These are phyloP conservation scores for Scaptomyza hsui DNA, from an alignment of 1,140 invertebrate species.

Conservation along the genomic window DNA sequence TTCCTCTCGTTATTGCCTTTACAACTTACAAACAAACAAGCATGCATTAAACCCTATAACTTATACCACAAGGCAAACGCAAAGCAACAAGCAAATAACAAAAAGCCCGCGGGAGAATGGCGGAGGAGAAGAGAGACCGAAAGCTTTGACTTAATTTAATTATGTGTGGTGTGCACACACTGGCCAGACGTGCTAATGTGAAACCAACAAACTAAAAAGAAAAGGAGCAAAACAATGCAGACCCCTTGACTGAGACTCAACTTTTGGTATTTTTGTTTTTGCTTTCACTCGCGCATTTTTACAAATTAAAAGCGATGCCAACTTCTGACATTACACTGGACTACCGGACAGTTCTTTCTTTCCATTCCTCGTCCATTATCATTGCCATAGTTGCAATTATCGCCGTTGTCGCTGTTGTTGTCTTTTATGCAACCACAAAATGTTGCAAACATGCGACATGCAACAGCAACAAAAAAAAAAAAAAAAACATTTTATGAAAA, in stretches of 20 bases:
- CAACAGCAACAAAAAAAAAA: slow-evolving; percentile 14
- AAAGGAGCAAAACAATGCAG: slow-evolving; percentile 16
- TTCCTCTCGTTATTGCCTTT: slow-evolving; percentile 21
- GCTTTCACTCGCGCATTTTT: slow-evolving; percentile 21
- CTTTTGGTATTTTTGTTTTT: slow-evolving; percentile 30
- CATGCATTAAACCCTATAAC: slow-evolving; percentile 15
- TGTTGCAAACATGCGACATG: slow-evolving; percentile 24
- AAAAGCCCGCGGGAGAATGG: slow-evolving; percentile 24
- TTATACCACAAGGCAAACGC: slow-evolving; percentile 32
- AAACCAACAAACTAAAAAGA: slow-evolving; percentile 1
- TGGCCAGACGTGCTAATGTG: slow-evolving; percentile 42
- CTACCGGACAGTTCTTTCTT: slow-evolving; percentile 1
- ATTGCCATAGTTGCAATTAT: slow-evolving; percentile 28
- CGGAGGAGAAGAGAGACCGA: slow-evolving; percentile 5
- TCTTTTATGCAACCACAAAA: slow-evolving; percentile 43
- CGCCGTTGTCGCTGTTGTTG: slow-evolving; percentile 10
- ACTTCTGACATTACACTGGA: slow-evolving; percentile 8
- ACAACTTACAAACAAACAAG: background rate
- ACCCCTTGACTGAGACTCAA: slow-evolving; percentile 12
- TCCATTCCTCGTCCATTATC: slow-evolving; percentile 30
- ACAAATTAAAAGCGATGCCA: slow-evolving; percentile 66
- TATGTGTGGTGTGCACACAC: slow-evolving; percentile 54
- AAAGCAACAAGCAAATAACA: slow-evolving; percentile 30
- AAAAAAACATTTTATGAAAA: slow-evolving; percentile 77
- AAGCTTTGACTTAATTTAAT: slow-evolving; percentile 58